Evolutionary conservation across 2,888 invertebrate genomes (phyloP), one percentile per base, ranked within the genome.

Genomic region (Acrobasis suavella): DNA sequence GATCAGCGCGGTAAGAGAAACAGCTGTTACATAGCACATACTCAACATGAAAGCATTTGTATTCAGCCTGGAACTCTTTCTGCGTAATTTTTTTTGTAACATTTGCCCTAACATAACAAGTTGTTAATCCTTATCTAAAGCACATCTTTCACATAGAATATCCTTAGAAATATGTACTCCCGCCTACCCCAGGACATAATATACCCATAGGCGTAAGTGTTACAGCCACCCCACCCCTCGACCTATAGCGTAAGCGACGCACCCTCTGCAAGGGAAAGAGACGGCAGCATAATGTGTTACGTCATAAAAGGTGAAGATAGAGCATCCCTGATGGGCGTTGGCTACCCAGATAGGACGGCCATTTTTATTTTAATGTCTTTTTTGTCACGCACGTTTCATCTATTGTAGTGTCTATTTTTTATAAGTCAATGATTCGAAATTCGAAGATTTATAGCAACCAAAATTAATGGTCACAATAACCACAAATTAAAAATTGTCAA

Each of bases 181-280:
- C 62, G 60, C 61, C 56, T 39, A 55, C 55, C 55, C 56, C 42
- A 16, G 46, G 16, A 16, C 42, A 42, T 56, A 42, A 56, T 56
- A 9, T 55, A 55, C 74, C 77, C 74, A 73, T 89, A 90, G 89
- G 89, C 89, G 79, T 77, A 80, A 72, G 75, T 87, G 88, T 89
- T 87, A 89, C 83, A 67, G 74, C 75, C 75, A 78, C 81, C 81
- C 79, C 76, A 74, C 72, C 73, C 71, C 51, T 68, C 80, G 69
- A 80, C 86, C 86, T 82, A 83, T 82, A 42, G 56, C 56, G 38
- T 12, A 10, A 75, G 77, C 77, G 69, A 69, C 62, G 38, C 63
- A 50, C 46, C 60, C 60, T 39, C 60, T 51, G 12, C 7, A 81
- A 68, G 72, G 39, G 79, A 89, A 77, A 69, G 86, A 81, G 89